These are phyloP conservation scores for Acanthochromis polyacanthus DNA, from an alignment of 2,113 vertebrate species.

Conservation along the genomic window DNA sequence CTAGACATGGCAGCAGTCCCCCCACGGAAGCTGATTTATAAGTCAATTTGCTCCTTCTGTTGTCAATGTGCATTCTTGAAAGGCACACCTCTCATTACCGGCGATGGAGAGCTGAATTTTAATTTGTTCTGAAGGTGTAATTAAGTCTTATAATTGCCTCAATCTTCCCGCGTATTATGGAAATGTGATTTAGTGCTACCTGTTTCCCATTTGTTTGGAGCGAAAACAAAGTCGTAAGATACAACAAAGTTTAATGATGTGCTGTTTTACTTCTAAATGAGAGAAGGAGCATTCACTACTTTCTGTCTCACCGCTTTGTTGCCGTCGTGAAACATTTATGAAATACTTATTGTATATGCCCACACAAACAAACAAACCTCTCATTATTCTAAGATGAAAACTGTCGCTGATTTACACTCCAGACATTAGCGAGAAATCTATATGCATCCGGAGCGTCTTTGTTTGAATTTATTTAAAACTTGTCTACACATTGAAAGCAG, in stretches of 20 bases:
- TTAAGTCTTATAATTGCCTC: slow-evolving; percentile 59
- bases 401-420: background rate
- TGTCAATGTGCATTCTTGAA: slow-evolving; percentile 55
- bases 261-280: slow-evolving; percentile 7
- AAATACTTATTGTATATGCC: background rate
- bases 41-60: slow-evolving; percentile 45
- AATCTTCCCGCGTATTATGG: slow-evolving; percentile 38
- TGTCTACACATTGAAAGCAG: too few relatives aligned
- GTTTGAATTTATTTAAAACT: too few relatives aligned
- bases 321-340: slow-evolving; percentile 13
- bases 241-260: slow-evolving; percentile 15
- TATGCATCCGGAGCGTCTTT: too few relatives aligned
- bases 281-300: background rate
- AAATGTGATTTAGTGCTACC: slow-evolving; percentile 11
- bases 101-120: slow-evolving; percentile 41
- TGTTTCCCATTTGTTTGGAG: slow-evolving; percentile 17
- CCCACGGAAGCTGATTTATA: slow-evolving; percentile 45
- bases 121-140: slow-evolving; percentile 64
- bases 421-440: background rate
- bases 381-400: background rate
- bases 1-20: slow-evolving; percentile 7
- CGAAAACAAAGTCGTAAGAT: slow-evolving; percentile 17
- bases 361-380: background rate
- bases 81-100: slow-evolving; percentile 44
- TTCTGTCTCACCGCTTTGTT: background rate